Evolutionary conservation across 2,888 invertebrate species (phyloP).

Genomic region (Omphaloscelis lunosa): DNA sequence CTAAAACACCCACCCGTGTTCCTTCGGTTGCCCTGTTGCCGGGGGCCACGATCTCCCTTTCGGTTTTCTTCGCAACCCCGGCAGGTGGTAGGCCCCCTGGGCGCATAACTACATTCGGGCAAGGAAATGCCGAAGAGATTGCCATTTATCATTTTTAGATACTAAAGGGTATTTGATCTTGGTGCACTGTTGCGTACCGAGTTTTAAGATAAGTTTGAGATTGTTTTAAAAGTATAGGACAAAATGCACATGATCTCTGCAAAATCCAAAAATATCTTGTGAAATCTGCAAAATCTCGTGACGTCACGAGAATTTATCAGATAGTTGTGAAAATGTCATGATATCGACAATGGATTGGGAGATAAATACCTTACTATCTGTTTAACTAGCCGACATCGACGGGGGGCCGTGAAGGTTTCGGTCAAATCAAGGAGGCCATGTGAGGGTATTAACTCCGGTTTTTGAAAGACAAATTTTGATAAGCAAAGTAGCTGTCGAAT

Average conservation of each 20-base stretch:
- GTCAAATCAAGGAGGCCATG: neutral
- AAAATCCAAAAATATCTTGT: conserved; percentile 28
- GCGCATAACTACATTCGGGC: neutral
- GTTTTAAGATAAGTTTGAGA: neutral
- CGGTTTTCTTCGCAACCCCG: too few species aligned
- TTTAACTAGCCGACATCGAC: neutral
- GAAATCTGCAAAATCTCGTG: conserved; percentile 16
- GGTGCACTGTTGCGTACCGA: neutral
- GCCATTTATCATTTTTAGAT: neutral
- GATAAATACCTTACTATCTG: conserved; percentile 11
- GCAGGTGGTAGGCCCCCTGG: too few species aligned
- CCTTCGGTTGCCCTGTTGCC: too few species aligned
- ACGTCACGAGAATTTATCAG: conserved; percentile 23
- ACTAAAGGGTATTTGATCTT: neutral
- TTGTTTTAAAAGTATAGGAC: conserved; percentile 3
- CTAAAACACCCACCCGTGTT: too few species aligned
- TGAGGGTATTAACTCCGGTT: neutral
- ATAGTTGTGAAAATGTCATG: conserved; percentile 32
- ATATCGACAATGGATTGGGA: conserved; percentile 40
- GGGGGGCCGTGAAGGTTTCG: conserved; percentile 9
- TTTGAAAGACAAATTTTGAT: neutral
- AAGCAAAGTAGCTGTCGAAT: neutral
- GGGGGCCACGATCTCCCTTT: too few species aligned
- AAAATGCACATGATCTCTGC: conserved; percentile 15
- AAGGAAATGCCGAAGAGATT: neutral